These are phyloP conservation scores for Coreius guichenoti DNA, from an alignment of 2,797 vertebrate genomes.

Conservation along the genomic window DNA sequence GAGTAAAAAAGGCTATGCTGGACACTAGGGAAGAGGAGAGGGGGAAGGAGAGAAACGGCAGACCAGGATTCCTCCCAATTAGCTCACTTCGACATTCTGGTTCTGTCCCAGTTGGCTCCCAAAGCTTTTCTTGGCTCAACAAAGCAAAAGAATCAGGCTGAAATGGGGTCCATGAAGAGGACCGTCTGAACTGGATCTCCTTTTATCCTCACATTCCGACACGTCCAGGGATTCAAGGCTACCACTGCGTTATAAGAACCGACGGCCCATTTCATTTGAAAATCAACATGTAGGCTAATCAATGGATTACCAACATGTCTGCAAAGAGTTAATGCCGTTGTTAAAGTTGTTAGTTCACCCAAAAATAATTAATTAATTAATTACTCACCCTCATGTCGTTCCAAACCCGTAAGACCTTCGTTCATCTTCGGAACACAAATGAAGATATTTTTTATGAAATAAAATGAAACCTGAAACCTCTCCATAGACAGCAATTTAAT, in stretches of 20 bases:
- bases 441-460: too few relatives aligned
- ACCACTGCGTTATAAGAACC: constrained; percentile 6
- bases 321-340: background rate
- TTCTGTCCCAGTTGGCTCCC: constrained; percentile 58
- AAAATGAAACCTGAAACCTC: too few relatives aligned
- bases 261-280: background rate
- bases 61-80: constrained; percentile 57
- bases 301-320: constrained; percentile 5
- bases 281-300: constrained; percentile 22
- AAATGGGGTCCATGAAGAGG: constrained; percentile 37
- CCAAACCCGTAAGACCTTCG: too few relatives aligned
- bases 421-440: too few relatives aligned
- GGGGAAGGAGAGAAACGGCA: constrained; percentile 16
- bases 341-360: background rate
- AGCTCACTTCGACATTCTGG: constrained; percentile 51
- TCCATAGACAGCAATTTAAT: too few relatives aligned
- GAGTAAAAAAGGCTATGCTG: constrained; percentile 38
- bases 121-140: constrained; percentile 53
- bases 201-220: constrained; percentile 47
- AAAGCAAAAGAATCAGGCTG: constrained; percentile 53
- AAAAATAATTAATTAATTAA: too few relatives aligned
- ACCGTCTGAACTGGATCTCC: constrained; percentile 25
- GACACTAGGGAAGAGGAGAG: constrained; percentile 25
- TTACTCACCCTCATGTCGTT: too few relatives aligned
- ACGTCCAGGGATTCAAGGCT: constrained; percentile 39